Percentiles rank a stretch among this genome's conserved stretches.
phyloP scores from a whole-genome alignment of 2,113 vertebrate species.

The Kryptolebias marmoratus region DNA sequence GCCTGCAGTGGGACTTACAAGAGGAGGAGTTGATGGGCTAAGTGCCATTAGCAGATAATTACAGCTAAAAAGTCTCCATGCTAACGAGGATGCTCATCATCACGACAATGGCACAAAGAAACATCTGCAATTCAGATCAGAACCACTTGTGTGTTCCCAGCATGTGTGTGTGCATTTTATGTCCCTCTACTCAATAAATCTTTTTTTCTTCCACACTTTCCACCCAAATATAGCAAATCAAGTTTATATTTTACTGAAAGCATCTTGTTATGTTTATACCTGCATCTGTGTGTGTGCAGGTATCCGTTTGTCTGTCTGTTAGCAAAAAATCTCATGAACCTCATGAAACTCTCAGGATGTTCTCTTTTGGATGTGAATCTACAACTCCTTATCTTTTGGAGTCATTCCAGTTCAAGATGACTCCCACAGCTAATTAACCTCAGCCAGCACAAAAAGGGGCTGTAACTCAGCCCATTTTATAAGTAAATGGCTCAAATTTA shows the following conservation, averaged over 20 bases:
- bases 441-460: too few relatives aligned
- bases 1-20: conserved; percentile 39
- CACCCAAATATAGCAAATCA: background rate
- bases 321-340: conserved; percentile 14
- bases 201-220: background rate
- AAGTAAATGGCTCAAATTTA: too few relatives aligned
- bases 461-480: too few relatives aligned
- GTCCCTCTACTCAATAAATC: background rate
- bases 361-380: too few relatives aligned
- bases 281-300: conserved; percentile 6
- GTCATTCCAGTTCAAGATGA: too few relatives aligned
- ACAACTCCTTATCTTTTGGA: too few relatives aligned
- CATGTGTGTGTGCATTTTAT: conserved; percentile 3
- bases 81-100: conserved; percentile 66
- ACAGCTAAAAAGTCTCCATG: conserved; percentile 63
- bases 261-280: background rate
- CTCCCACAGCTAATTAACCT: too few relatives aligned
- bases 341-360: too few relatives aligned
- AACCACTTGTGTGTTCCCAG: conserved; percentile 5
- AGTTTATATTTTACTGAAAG: background rate
- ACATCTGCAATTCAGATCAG: conserved; percentile 71
- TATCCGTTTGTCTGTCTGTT: background rate
- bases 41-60: conserved; percentile 75
- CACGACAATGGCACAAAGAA: conserved; percentile 36
- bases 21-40: conserved; percentile 65